These are phyloP conservation scores for Achatina immaculata DNA, from an alignment of 1,140 invertebrate genomes.

Conservation along the genomic window DNA sequence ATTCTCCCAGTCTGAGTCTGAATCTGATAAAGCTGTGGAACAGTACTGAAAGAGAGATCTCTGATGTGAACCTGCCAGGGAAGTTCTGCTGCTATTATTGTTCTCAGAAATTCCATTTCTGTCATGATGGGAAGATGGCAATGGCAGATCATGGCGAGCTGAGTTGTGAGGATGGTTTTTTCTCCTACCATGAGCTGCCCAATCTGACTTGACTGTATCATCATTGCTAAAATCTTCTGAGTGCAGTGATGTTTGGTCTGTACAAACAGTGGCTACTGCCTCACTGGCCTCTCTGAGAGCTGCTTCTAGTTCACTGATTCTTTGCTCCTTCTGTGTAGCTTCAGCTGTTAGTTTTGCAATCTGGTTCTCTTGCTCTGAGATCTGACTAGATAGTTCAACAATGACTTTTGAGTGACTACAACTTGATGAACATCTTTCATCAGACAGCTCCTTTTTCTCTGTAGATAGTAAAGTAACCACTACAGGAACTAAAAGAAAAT, in stretches of 20 bases:
- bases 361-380: constrained; percentile 21
- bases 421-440: neutral
- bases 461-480: neutral
- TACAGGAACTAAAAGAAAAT: neutral
- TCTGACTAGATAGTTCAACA: constrained; percentile 32
- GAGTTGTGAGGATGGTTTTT: neutral
- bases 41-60: neutral
- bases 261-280: neutral
- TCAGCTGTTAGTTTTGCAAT: constrained; percentile 8
- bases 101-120: neutral
- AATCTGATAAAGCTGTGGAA: constrained; percentile 30
- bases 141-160: neutral
- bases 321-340: neutral
- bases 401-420: constrained; percentile 31
- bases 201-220: neutral
- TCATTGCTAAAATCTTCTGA: neutral
- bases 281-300: neutral
- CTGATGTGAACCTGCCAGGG: neutral
- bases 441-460: neutral
- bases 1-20: constrained; percentile 36
- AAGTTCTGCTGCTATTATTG: neutral
- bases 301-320: constrained; percentile 17
- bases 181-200: neutral
- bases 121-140: neutral
- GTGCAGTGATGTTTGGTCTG: neutral